Percentiles rank a stretch among this genome's conserved stretches.
Conservation (phyloP, 2,797 vertebrate genomes). For the Tadarida brasiliensis region DNA sequence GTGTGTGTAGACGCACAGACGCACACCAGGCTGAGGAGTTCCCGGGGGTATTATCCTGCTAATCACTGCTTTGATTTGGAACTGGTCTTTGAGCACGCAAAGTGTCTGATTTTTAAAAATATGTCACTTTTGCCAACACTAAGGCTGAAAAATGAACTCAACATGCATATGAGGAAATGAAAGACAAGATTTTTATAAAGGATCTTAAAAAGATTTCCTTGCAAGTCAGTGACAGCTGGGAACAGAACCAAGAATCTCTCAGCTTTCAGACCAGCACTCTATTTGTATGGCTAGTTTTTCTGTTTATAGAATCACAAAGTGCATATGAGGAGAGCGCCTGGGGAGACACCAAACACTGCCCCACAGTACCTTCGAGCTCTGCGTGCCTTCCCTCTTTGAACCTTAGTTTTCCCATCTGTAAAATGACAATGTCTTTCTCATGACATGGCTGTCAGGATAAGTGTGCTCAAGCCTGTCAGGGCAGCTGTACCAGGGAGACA, state of each 20-base stretch:
- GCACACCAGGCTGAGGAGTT: background rate
- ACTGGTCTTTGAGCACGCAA: background rate
- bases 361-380: background rate
- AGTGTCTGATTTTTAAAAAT: slow-evolving; percentile 16
- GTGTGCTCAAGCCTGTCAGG: background rate
- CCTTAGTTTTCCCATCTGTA: background rate
- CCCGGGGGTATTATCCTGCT: background rate
- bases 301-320: background rate
- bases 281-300: background rate
- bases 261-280: background rate
- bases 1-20: background rate
- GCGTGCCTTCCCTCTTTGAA: background rate
- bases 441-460: background rate
- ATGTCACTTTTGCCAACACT: background rate
- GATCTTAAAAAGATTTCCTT: slow-evolving; percentile 21
- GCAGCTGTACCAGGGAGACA: background rate
- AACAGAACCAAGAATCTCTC: background rate
- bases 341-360: background rate
- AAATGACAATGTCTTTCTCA: background rate
- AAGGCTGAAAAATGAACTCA: slow-evolving; percentile 48
- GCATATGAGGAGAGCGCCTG: background rate
- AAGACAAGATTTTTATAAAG: background rate
- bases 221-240: background rate
- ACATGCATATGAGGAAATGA: background rate
- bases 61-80: slow-evolving; percentile 8